A percentile compares a stretch with the other conserved stretches of the same genome.
These are phyloP conservation scores for Myotis lucifugus DNA, from an alignment of 2,113 vertebrate species.

Conservation along the genomic window DNA sequence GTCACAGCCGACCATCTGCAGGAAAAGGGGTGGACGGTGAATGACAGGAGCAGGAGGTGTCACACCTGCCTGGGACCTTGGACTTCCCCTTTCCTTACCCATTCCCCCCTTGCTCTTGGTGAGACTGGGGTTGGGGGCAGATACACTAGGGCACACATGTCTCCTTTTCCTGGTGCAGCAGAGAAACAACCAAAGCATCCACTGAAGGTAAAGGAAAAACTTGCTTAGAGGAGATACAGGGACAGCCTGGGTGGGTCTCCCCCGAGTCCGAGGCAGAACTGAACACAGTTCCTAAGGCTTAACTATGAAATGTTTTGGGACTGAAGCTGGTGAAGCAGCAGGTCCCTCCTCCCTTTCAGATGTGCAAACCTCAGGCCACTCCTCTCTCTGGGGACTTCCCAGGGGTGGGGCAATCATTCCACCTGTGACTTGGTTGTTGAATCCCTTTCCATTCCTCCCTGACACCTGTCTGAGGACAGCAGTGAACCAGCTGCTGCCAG, in stretches of 20 bases:
- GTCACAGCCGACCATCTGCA: constrained; percentile 95
- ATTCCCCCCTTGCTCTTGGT: not conserved
- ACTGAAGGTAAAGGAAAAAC: not conserved
- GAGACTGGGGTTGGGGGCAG: not conserved
- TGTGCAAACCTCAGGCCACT: not conserved
- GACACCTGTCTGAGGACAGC: not conserved
- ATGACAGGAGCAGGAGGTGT: fast-evolving
- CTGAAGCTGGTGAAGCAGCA: not conserved
- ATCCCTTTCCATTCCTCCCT: not conserved
- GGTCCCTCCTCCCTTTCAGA: not conserved
- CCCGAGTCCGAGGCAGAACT: not conserved
- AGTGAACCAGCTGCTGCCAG: not conserved
- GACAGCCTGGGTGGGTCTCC: not conserved
- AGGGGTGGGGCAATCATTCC: not conserved
- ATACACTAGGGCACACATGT: not conserved
- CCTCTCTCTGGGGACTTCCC: not conserved
- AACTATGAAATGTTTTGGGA: not conserved
- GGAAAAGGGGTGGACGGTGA: constrained; percentile 62
- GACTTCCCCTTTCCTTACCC: not conserved
- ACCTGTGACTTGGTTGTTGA: no score
- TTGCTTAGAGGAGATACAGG: not conserved
- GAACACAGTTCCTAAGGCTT: not conserved
- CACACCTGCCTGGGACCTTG: not conserved
- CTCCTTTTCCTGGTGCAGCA: not conserved
- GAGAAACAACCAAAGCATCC: not conserved